Base-by-base conservation (phyloP, 2,113 vertebrate genomes). In the Chitala chitala region DNA sequence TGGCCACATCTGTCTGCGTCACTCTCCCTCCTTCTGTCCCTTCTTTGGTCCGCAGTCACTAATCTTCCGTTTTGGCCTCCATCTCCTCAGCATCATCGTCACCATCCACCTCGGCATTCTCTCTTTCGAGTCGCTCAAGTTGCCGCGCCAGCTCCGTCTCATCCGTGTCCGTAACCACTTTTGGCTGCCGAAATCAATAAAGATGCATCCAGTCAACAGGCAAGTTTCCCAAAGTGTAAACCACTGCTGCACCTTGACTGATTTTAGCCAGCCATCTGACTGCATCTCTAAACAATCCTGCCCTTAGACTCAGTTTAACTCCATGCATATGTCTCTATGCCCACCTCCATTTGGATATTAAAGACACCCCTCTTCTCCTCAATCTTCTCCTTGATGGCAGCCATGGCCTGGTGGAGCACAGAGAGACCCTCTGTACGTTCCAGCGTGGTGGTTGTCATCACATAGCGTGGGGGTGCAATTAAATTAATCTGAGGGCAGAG, bases 291-390 rank as follows among this genome's bases (percentile, higher is more conserved):
- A n/a, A n/a, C n/a, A n/a, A n/a, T n/a, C 42, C 59, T 5, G 33
- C 22, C 22, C 15, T 44, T 69, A 0, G 48, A 38, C 38, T 7
- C 5, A 31, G 7, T 3, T 13, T 8, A 10, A 20, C 68, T 56
- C 26, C 53, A 54, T 6, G 33, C 65, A 9, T 71, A 76, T 9
- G 68, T 63, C 70, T 69, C 42, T 2, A 5, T 1, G 76, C 72
- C 87, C 77, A 97, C 96, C 92, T 98, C 94, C 96, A 99, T 98
- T 78, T 99, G 96, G 79, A 99, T 93, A 82, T 96, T 99, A 72
- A 99, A 99, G 75, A 99, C 96, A 0, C 96, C 96, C 74, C 96
- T 92, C 80, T 99, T 99, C 86, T 99, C 96, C 76, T 98, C 96
- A 17, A 99, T 98, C 88, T 93, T 96, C 85, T 99, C 96, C 87